phyloP scores from a whole-genome alignment of 2,888 invertebrate genomes.

The Notocelia uddmanniana region DNA sequence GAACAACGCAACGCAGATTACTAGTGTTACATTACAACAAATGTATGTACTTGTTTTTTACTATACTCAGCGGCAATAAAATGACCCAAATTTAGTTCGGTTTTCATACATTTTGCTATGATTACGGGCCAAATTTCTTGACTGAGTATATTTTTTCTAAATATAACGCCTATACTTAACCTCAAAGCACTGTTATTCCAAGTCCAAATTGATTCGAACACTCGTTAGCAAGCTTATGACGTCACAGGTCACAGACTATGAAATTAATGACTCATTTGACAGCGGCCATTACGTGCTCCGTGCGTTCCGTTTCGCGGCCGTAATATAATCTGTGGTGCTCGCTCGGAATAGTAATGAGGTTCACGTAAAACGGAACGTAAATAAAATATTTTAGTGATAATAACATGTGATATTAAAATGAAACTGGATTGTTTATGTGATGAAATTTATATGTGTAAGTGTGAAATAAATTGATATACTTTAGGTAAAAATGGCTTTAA shows the following conservation, averaged over 20 bases:
- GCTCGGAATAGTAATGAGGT: conserved; percentile 31
- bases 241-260: conserved; percentile 50
- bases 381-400: conserved; percentile 24
- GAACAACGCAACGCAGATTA: no score
- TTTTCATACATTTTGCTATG: no score
- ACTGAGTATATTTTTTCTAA: not conserved
- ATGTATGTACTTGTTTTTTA: no score
- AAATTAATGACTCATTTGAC: conserved; percentile 52
- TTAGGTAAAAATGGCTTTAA: no score
- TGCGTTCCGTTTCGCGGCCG: conserved; percentile 31
- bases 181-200: conserved; percentile 3
- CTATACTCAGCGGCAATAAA: no score
- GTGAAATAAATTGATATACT: no score
- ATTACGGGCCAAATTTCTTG: no score
- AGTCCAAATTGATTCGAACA: conserved; percentile 19
- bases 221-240: conserved; percentile 51
- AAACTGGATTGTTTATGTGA: not conserved
- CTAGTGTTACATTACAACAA: no score
- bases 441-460: not conserved
- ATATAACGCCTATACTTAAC: not conserved
- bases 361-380: conserved; percentile 25
- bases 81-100: no score
- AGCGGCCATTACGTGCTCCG: conserved; percentile 41
- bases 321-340: conserved; percentile 29
- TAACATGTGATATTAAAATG: not conserved